Evolutionary conservation across 92 coral and sea anemone species (phyloP).

Genomic region (Meandrina meandrites): DNA sequence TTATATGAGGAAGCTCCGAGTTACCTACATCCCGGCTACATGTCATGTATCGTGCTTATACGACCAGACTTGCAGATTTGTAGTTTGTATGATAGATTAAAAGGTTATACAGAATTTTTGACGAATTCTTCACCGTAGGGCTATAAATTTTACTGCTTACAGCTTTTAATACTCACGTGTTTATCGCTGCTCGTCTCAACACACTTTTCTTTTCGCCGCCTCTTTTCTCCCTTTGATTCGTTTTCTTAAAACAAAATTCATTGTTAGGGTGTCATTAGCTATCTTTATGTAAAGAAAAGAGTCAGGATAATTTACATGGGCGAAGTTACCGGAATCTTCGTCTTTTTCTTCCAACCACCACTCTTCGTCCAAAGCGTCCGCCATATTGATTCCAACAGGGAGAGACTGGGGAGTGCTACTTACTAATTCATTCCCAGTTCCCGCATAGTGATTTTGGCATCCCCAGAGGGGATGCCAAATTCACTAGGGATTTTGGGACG

Average conservation of each 20-base stretch:
- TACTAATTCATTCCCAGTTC: no score
- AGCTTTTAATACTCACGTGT: slow-evolving; percentile 32
- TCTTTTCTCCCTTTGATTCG: slow-evolving; percentile 25
- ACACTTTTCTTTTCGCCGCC: slow-evolving; percentile 34
- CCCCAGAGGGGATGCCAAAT: no score
- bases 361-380: slow-evolving; percentile 86
- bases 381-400: slow-evolving; percentile 60
- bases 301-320: background rate
- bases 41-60: no score
- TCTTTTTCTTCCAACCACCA: slow-evolving; percentile 82
- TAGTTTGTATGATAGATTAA: background rate
- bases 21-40: no score
- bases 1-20: no score
- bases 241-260: background rate
- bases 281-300: background rate
- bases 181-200: background rate
- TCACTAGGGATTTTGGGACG: no score
- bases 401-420: background rate
- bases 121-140: background rate
- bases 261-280: background rate
- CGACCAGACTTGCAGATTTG: no score
- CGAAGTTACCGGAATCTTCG: slow-evolving; percentile 33
- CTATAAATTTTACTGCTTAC: no score
- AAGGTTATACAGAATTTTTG: background rate
- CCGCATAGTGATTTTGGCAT: no score